Evolutionary conservation across 23 tunicate genomes (phyloP).

Genomic region (Trididemnum miniatum): DNA sequence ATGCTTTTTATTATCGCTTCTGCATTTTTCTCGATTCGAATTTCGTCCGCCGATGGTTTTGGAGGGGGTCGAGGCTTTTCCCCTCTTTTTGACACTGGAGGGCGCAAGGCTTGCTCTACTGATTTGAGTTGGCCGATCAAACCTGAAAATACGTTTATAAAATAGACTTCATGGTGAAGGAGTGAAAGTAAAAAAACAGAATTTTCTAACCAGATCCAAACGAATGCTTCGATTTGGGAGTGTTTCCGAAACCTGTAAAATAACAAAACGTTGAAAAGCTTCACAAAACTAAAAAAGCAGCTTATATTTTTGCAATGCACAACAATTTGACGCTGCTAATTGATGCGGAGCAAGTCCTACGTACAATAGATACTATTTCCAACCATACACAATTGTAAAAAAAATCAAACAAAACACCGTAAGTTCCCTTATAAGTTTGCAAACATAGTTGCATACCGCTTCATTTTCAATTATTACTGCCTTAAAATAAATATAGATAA

Average conservation of each 20-base stretch:
- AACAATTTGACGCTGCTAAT: too few species aligned
- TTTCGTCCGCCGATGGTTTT: constrained; percentile 4
- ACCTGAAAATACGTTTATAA: constrained; percentile 40
- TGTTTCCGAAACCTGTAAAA: constrained; percentile 6
- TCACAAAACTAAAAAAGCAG: too few species aligned
- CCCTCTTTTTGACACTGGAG: constrained; percentile 34
- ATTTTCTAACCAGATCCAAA: neutral
- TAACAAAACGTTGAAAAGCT: too few species aligned
- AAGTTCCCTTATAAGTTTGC: too few species aligned
- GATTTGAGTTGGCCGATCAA: constrained; percentile 55
- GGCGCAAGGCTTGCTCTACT: constrained; percentile 54
- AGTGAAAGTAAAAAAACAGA: neutral
- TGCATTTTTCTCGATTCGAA: neutral
- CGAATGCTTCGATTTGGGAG: neutral
- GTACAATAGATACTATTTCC: too few species aligned
- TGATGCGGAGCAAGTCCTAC: too few species aligned
- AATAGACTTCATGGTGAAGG: neutral
- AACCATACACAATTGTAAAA: too few species aligned
- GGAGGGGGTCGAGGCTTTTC: constrained; percentile 10
- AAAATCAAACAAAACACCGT: too few species aligned
- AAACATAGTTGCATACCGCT: too few species aligned
- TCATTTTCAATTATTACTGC: too few species aligned
- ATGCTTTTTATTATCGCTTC: neutral
- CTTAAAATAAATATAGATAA: too few species aligned
- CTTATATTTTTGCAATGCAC: too few species aligned